These are phyloP conservation scores for Seriola dumerili DNA, from an alignment of 2,113 vertebrate species.

Conservation along the genomic window DNA sequence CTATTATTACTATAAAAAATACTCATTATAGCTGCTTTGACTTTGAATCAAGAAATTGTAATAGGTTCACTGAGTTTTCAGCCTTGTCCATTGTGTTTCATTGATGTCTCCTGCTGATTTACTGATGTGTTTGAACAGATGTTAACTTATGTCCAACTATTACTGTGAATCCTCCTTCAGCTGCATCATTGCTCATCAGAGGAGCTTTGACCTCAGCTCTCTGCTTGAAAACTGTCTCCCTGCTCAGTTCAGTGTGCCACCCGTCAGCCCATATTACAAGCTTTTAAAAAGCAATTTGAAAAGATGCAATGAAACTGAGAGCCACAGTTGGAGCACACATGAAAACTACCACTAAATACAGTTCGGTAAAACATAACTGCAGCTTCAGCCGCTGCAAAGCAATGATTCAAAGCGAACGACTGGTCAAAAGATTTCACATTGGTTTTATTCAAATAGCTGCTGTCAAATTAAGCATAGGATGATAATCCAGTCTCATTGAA, in stretches of 20 bases:
- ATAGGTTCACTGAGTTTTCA: not conserved
- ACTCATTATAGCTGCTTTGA: not conserved
- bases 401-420: constrained; percentile 30
- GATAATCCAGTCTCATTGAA: constrained; percentile 83
- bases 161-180: not conserved
- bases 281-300: constrained; percentile 39
- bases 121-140: not conserved
- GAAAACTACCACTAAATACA: constrained; percentile 57
- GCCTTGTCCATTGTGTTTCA: not conserved
- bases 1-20: not conserved
- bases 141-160: not conserved
- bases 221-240: not conserved
- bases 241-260: constrained; percentile 4
- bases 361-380: constrained; percentile 38
- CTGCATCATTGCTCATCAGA: not conserved
- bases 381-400: constrained; percentile 22
- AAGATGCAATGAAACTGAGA: constrained; percentile 13
- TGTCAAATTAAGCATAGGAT: constrained; percentile 75
- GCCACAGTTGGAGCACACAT: constrained; percentile 33
- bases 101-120: not conserved
- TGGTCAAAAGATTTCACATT: constrained; percentile 68
- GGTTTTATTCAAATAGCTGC: constrained; percentile 79
- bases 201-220: not conserved
- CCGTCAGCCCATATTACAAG: constrained; percentile 19
- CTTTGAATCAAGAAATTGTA: not conserved